These are phyloP conservation scores for Lepidocolaptes lacrymiger DNA, from an alignment of 2,797 vertebrate genomes.

Conservation along the genomic window DNA sequence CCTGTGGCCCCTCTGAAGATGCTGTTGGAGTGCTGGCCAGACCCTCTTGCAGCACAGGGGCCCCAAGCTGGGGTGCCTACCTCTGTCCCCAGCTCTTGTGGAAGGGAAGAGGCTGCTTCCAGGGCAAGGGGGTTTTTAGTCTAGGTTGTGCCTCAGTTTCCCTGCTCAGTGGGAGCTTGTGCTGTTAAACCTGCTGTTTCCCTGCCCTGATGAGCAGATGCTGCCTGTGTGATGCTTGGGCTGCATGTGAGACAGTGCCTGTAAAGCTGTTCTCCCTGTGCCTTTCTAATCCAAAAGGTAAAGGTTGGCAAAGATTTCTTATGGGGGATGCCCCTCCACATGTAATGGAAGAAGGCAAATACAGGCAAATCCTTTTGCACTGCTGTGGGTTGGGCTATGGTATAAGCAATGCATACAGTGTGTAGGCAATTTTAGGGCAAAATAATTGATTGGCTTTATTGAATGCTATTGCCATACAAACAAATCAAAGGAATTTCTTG, in stretches of 20 bases:
- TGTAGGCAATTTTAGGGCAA: background rate
- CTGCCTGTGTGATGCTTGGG: fast-evolving
- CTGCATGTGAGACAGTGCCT: fast-evolving
- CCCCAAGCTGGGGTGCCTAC: fast-evolving
- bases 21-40: background rate
- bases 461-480: background rate
- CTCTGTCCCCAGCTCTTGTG: background rate
- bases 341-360: background rate
- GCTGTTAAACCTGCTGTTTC: background rate
- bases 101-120: background rate
- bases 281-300: background rate
- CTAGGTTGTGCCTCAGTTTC: background rate
- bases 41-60: background rate
- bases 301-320: background rate
- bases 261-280: background rate
- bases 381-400: background rate
- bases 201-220: fast-evolving
- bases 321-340: background rate
- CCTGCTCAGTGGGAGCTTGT: background rate
- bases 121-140: background rate
- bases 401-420: background rate
- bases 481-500: background rate
- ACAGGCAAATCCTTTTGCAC: background rate
- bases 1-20: background rate
- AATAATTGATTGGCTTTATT: background rate